These are phyloP conservation scores for Trachelus iudaicus DNA, from an alignment of 2,888 invertebrate genomes.

Conservation along the genomic window DNA sequence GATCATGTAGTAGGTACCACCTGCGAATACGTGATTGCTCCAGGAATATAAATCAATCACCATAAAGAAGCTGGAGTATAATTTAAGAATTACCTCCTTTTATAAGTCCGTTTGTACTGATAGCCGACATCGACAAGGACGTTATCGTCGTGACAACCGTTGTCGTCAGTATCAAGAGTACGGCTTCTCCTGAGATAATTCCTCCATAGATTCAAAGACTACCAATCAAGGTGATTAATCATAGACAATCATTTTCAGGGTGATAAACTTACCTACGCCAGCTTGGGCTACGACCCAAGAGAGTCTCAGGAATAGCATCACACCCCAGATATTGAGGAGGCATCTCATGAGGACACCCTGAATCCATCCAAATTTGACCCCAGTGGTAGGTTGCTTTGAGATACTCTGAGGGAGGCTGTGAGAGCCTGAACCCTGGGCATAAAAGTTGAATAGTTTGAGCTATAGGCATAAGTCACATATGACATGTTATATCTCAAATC, in stretches of 20 bases:
- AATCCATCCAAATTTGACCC: constrained; percentile 90
- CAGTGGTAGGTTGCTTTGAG: constrained; percentile 54
- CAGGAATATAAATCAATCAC: constrained; percentile 7
- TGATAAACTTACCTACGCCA: constrained; percentile 74
- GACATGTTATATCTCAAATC: constrained; percentile 2
- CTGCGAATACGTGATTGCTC: constrained; percentile 61
- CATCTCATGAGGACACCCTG: constrained; percentile 91
- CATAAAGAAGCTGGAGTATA: not conserved
- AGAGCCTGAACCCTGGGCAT: not conserved
- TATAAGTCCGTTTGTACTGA: constrained; percentile 97
- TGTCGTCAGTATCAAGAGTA: constrained; percentile 82
- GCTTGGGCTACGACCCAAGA: constrained; percentile 98
- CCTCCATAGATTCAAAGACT: not conserved
- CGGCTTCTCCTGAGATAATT: not conserved
- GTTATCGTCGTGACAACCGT: constrained; percentile 87
- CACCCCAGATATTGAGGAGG: constrained; percentile 98
- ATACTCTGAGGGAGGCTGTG: not conserved
- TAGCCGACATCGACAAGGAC: constrained; percentile 86
- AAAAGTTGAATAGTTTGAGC: not conserved
- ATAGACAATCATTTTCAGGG: not conserved
- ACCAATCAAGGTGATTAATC: not conserved
- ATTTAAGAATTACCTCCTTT: constrained; percentile 82
- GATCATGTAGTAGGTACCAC: constrained; percentile 97
- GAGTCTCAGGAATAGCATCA: constrained; percentile 96
- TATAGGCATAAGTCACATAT: not conserved